Percentiles rank a stretch among this genome's conserved stretches.
Evolutionary conservation across 2,888 invertebrate genomes (phyloP).

Genomic region (Dicyrtomina minuta): DNA sequence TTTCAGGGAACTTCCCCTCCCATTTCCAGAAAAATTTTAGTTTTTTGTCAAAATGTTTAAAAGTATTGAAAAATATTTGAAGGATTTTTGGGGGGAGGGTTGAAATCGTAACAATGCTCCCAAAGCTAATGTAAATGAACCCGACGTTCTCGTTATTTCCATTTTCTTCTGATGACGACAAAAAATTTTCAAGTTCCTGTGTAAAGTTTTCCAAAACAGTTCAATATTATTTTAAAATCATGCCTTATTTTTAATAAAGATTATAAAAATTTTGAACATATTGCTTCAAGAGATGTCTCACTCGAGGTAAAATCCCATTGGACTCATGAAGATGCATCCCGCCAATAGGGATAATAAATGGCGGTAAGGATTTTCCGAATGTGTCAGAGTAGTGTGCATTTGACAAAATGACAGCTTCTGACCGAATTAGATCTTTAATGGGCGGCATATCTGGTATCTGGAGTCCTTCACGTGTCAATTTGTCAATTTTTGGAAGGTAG

Average conservation of each 20-base stretch:
- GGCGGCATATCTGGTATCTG: background rate
- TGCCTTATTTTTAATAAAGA: background rate
- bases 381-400: constrained; percentile 18
- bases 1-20: background rate
- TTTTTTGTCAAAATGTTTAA: background rate
- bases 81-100: background rate
- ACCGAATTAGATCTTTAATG: no score
- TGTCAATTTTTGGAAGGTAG: constrained; percentile 5
- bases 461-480: background rate
- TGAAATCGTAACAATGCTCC: background rate
- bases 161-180: background rate
- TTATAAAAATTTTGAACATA: background rate
- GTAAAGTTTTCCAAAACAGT: background rate
- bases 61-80: background rate
- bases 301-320: background rate
- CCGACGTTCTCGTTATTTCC: background rate
- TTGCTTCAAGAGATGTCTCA: no score
- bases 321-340: constrained; percentile 9
- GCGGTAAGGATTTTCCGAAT: constrained; percentile 8
- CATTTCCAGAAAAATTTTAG: constrained; percentile 5
- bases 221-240: background rate
- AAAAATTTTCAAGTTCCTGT: background rate
- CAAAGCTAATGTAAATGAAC: constrained; percentile 8
- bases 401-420: background rate
- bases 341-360: constrained; percentile 15